These are phyloP conservation scores for Mesocricetus auratus DNA, from an alignment of 2,113 vertebrate genomes.

Conservation along the genomic window DNA sequence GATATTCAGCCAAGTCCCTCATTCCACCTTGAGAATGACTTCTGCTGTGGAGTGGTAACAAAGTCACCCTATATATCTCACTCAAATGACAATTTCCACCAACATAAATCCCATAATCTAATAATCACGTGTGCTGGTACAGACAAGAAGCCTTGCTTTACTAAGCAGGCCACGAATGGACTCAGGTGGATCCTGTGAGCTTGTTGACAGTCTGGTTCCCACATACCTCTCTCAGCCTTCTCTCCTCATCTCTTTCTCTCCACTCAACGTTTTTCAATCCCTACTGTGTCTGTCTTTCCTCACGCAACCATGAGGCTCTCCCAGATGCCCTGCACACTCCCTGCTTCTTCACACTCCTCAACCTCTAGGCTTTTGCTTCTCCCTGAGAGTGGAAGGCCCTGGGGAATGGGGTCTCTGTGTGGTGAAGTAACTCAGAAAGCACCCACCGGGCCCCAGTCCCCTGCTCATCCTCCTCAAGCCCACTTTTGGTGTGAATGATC, in stretches of 20 bases:
- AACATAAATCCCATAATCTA: background rate
- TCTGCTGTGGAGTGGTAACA: background rate
- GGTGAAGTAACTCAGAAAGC: background rate
- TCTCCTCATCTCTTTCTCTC: background rate
- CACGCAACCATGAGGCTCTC: background rate
- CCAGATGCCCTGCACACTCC: background rate
- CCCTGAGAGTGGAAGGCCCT: background rate
- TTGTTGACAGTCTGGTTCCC: background rate
- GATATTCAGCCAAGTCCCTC: background rate
- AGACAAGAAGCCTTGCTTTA: background rate
- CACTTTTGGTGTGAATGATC: rapidly evolving
- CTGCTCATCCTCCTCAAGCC: background rate
- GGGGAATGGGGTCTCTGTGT: background rate
- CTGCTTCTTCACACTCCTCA: background rate
- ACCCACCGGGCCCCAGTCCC: background rate
- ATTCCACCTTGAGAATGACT: background rate
- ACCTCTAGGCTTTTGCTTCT: background rate
- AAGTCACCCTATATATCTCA: rapidly evolving
- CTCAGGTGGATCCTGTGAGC: background rate
- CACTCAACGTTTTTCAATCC: background rate
- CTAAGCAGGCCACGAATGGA: too few relatives aligned
- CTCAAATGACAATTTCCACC: background rate
- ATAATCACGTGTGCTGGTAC: rapidly evolving
- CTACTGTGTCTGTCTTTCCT: background rate
- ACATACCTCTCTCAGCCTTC: background rate